These are phyloP conservation scores for Dryobates pubescens DNA, from an alignment of 2,797 vertebrate species.

Conservation along the genomic window DNA sequence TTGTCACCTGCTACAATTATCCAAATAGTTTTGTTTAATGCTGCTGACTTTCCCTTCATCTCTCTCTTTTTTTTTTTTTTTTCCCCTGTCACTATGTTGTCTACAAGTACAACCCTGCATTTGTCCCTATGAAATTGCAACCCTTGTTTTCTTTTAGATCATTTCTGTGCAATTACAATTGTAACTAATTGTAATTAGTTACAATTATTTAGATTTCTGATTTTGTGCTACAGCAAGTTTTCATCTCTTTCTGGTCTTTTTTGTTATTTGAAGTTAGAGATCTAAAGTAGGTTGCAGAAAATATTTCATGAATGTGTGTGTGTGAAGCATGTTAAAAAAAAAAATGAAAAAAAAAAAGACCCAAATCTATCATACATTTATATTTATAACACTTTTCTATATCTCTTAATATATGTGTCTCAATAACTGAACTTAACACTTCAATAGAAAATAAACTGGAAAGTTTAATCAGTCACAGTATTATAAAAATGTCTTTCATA, in stretches of 20 bases:
- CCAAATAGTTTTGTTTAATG: background rate
- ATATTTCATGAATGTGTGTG: background rate
- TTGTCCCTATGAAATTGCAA: background rate
- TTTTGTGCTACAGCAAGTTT: background rate
- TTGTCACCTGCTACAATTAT: background rate
- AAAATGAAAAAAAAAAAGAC: background rate
- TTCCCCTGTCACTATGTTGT: background rate
- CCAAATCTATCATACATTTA: no score
- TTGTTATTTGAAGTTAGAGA: background rate
- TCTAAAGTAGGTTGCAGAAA: background rate
- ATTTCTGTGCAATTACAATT: background rate
- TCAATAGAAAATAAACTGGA: background rate
- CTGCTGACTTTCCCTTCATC: background rate
- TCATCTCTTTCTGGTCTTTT: background rate
- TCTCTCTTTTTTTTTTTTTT: background rate
- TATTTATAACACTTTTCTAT: background rate
- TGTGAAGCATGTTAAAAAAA: background rate
- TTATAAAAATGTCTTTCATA: background rate
- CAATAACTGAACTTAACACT: background rate
- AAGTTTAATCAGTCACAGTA: background rate
- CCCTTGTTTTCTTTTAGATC: background rate
- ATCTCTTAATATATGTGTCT: background rate
- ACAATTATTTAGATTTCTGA: background rate
- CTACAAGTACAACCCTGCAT: background rate
- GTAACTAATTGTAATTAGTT: background rate